These are phyloP conservation scores for Philotrypesis tridentata DNA, from an alignment of 1,140 invertebrate genomes.

Conservation along the genomic window DNA sequence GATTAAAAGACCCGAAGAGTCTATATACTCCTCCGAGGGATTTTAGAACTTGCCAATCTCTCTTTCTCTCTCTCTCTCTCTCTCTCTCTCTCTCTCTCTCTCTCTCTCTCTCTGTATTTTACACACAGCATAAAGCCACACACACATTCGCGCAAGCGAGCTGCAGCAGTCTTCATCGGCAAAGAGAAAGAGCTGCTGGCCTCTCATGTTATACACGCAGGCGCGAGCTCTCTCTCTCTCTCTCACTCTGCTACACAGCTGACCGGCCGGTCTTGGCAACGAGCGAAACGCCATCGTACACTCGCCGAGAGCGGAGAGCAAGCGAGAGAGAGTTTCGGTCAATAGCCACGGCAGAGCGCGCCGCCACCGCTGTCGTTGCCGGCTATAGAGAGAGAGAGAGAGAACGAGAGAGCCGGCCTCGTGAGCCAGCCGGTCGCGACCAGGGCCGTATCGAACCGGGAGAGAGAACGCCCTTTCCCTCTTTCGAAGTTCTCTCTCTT, in stretches of 20 bases:
- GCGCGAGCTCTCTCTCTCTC: neutral
- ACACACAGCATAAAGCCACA: no score
- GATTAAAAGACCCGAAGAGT: no score
- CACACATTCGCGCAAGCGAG: neutral
- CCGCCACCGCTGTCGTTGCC: constrained; percentile 39
- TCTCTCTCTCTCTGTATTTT: neutral
- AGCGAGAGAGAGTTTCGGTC: constrained; percentile 66
- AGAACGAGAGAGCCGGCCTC: constrained; percentile 20
- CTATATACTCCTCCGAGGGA: no score
- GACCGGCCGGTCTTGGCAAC: constrained; percentile 68
- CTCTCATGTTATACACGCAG: neutral
- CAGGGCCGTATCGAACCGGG: neutral
- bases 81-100: neutral
- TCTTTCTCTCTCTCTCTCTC: no score
- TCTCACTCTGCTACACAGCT: constrained; percentile 61
- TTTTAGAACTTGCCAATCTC: no score
- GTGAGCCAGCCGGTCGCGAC: constrained; percentile 33
- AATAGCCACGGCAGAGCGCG: constrained; percentile 64
- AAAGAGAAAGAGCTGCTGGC: neutral
- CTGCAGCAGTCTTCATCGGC: neutral
- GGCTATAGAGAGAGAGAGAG: neutral
- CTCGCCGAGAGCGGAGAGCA: constrained; percentile 29
- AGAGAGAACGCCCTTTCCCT: neutral
- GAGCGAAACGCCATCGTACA: neutral
- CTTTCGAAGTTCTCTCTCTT: no score